Base-by-base conservation (phyloP, 2,113 vertebrate species). In the Gavialis gangeticus region DNA sequence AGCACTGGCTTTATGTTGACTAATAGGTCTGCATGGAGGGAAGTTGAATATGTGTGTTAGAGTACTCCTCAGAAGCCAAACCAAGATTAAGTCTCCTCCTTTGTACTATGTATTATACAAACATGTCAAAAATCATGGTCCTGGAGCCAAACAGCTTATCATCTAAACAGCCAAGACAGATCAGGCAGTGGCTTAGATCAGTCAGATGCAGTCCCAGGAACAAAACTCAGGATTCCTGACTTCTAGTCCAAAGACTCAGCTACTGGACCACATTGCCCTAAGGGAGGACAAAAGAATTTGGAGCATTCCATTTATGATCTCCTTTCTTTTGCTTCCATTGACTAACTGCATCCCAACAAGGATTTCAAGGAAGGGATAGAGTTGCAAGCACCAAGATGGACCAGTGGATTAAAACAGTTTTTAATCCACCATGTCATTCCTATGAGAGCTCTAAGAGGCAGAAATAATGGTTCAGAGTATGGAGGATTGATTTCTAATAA, bases 71-170 rank as follows among this genome's bases (percentile, higher is more conserved):
- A 82, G 64, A 34, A 62, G 25, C 7, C 46, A 12, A 73, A 55
- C 24, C 37, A 84, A 79, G n/a, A n/a, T 82, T 46, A 0, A 0
- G 89, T 24, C 10, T 25, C 11, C 2, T 0, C 11, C 2, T 0
- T 84, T 73, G 37, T 83, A 76, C 28, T 7, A 64, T 37, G 59
- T 5, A 13, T 21, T 37, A 34, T 71, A 71, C 17, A 78, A 81
- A 59, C 24, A 71, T 10, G 16, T 6, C 16, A 21, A 3, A 60
- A 34, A 12, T 37, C 4, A 34, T 13, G 9, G 12, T 73, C 21
- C 69, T 34, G 3, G 1, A 21, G 18, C 67, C 69, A 73, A 46
- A 73, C 30, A 73, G 21, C 34, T 14, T 73, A 24, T 18, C 34
- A 13, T 73, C 69, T 73, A 24, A 73, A 73, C 9, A 73, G 34